Conservation (phyloP, 2,888 invertebrate species). For the Pandemis heparana region DNA sequence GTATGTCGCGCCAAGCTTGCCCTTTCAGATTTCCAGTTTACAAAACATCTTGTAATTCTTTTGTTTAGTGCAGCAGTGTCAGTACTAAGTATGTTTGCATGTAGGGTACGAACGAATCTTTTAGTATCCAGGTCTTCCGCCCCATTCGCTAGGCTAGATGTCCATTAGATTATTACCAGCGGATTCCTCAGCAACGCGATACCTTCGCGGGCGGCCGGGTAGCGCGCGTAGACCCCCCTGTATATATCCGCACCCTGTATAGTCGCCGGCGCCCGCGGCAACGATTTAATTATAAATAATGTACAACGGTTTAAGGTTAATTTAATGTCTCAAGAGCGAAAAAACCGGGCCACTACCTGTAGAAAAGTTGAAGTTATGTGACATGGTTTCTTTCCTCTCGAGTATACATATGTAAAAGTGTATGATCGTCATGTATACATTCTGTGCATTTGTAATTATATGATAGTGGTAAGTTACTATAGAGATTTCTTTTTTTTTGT, state of each 20-base stretch:
- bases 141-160: slow-evolving; percentile 46
- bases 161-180: slow-evolving; percentile 30
- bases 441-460: slow-evolving; percentile 84
- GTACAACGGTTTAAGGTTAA: slow-evolving; percentile 60
- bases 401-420: slow-evolving; percentile 79
- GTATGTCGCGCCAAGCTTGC: too few species aligned
- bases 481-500: slow-evolving; percentile 73
- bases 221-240: slow-evolving; percentile 16
- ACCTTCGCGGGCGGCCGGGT: slow-evolving; percentile 9
- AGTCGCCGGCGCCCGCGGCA: slow-evolving; percentile 38
- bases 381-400: too few species aligned
- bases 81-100: background rate
- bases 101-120: slow-evolving; percentile 28
- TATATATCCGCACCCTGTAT: slow-evolving; percentile 25
- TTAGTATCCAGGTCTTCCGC: slow-evolving; percentile 73
- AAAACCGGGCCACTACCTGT: too few species aligned
- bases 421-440: slow-evolving; percentile 77
- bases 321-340: too few species aligned
- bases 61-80: background rate
- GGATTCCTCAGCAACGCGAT: slow-evolving; percentile 26
- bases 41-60: background rate
- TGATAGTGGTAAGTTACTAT: slow-evolving; percentile 75
- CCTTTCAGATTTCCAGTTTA: too few species aligned
- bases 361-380: too few species aligned
- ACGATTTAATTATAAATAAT: slow-evolving; percentile 54